Evolutionary conservation across 1,140 invertebrate genomes (phyloP).

Genomic region (Drosophila pallidifrons): DNA sequence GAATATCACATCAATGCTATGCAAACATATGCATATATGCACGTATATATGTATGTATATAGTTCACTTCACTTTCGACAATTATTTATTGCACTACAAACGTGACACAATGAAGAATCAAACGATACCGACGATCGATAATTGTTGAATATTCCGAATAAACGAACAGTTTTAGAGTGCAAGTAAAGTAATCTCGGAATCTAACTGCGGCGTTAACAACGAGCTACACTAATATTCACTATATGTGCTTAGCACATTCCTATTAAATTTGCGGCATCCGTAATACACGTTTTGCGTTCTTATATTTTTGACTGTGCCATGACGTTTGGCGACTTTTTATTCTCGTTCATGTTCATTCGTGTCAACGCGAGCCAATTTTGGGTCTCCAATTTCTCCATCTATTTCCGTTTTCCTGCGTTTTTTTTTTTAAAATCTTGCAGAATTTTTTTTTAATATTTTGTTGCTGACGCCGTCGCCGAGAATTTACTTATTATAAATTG

Average conservation of each 20-base stretch:
- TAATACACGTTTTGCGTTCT: slow-evolving; percentile 46
- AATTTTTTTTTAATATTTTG: slow-evolving; percentile 18
- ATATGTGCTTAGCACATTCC: too few species aligned
- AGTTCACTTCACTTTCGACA: not conserved
- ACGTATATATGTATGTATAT: not conserved
- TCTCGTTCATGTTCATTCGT: slow-evolving; percentile 10
- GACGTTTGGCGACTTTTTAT: slow-evolving; percentile 27
- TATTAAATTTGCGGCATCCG: slow-evolving; percentile 20
- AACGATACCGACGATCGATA: not conserved
- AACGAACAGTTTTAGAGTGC: not conserved
- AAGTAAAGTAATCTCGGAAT: slow-evolving; percentile 6
- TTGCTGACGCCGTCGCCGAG: not conserved
- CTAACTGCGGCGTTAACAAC: slow-evolving; percentile 26
- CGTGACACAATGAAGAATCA: too few species aligned
- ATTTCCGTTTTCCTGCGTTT: not conserved
- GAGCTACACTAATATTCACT: too few species aligned
- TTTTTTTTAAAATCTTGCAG: slow-evolving; percentile 32
- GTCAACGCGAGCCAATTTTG: slow-evolving; percentile 30
- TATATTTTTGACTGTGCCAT: not conserved
- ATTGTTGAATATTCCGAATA: not conserved
- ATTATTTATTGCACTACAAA: not conserved
- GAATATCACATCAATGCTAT: not conserved
- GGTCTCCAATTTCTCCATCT: too few species aligned
- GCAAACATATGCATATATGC: not conserved
- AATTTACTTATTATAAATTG: slow-evolving; percentile 63